Evolutionary conservation across 2,888 invertebrate genomes (phyloP), one percentile per base, ranked within the genome.

Genomic region (Trilocha varians): DNA sequence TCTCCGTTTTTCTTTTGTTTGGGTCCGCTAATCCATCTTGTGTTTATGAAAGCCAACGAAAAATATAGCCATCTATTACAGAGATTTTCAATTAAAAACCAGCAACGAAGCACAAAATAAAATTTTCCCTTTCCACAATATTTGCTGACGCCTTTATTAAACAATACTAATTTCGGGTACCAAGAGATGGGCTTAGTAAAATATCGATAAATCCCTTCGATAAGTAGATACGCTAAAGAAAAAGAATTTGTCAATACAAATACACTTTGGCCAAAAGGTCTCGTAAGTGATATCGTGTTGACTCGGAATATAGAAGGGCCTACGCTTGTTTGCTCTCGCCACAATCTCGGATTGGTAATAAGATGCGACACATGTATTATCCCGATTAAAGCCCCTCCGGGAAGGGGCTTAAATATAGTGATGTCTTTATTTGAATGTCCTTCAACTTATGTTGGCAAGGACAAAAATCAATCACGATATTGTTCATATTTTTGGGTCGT

Each of bases 331-430:
- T 83, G 76, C 75, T 71, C 67, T 65, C 58, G 64, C 74, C 74
- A 75, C 75, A 77, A 78, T 77, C 78, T 78, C 64, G 74, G 83
- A 82, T 80, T 76, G 75, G 80, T 83, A 82, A 82, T 82, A 80
- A 78, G 82, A 83, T 79, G 79, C 78, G 84, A 82, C 83, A 82
- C 75, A 77, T 77, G 80, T 79, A 78, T 79, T 80, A 82, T 79
- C 73, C 72, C 70, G 74, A 79, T 78, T 80, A 78, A 76, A 79
- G 73, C 80, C 79, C 73, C 64, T 53, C 52, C 57, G 62, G 74
- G 72, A 70, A 68, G 71, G 71, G 72, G 71, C 72, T 78, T 74
- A 74, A 57, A 62, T 59, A 52, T 78, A 78, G 78, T 76, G 78
- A 72, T 77, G 76, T 68, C 65, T 66, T 63, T 59, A 62, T 25